Base-by-base conservation (phyloP, 2,797 vertebrate species). In the Cyclura pinguis region DNA sequence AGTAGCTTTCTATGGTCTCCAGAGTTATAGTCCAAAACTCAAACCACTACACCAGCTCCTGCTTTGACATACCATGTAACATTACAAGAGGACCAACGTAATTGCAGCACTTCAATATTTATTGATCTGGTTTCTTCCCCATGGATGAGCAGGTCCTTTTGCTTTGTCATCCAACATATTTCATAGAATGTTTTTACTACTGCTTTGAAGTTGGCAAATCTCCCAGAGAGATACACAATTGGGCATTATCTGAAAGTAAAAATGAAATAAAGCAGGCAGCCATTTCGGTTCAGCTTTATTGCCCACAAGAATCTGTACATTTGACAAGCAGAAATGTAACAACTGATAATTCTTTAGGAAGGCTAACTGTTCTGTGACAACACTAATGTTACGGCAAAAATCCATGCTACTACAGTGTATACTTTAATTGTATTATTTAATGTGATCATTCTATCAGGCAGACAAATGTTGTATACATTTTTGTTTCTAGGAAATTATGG, bases 191-290 rank as follows among this genome's bases (percentile, higher is more conserved):
- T 88, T 91, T 94, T 1, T 0, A 73, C 76, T 82, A 74, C 87
- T 90, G 13, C 3, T 88, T 91, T 91, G 73, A 91, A 38, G 5
- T 22, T 91, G 38, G 35, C 47, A 92, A 50, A 1, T 86, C 27
- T 91, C 62, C 32, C 57, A 91, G 67, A 27, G 52, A 93, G 55
- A 27, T 6, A 62, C 20, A 85, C 4, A 81, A 57, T 27, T 85
- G 38, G 84, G 35, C 87, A 87, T 87, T 94, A 42, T 42, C 20
- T 86, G 67, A 18, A 94, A 93, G 85, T 90, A 90, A 93, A 93
- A 89, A 59, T 73, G 50, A 78, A 88, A 88, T 80, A 59, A 91
- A 91, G 74, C 50, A 50, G 42, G 62, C 20, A 84, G 72, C 35
- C 85, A 42, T 57, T 35, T 77, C 74, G 59, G 8, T n/a, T 93